Conservation (phyloP, 2,797 vertebrate genomes). For the Anabacerthia variegaticeps region DNA sequence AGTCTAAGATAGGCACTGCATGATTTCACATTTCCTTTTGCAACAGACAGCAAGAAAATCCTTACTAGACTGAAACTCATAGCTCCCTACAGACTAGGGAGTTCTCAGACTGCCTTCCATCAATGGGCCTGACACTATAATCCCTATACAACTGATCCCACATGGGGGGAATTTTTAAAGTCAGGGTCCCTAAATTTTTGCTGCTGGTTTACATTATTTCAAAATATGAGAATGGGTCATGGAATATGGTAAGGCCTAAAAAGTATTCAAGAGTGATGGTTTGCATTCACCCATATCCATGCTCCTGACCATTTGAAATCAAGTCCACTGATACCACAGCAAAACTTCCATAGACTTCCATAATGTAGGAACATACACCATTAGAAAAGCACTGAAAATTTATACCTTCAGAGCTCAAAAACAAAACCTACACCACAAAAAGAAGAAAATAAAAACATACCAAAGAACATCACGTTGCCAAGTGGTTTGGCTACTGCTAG, state of each 20-base stretch:
- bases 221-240: neutral
- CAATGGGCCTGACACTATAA: neutral
- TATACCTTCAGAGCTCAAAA: neutral
- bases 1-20: neutral
- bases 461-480: neutral
- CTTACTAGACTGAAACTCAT: neutral
- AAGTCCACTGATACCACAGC: neutral
- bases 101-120: neutral
- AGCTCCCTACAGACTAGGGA: neutral
- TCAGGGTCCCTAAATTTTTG: neutral
- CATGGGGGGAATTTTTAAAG: neutral
- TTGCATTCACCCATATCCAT: neutral
- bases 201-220: neutral
- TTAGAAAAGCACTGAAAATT: neutral
- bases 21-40: neutral
- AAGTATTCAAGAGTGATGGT: neutral
- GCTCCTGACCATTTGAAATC: neutral
- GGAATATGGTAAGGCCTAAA: neutral
- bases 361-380: neutral
- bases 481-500: neutral
- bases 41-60: neutral
- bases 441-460: fast-evolving
- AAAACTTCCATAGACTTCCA: neutral
- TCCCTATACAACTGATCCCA: neutral
- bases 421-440: neutral